Evolutionary conservation across 2,888 invertebrate genomes (phyloP), one percentile per base, ranked within the genome.

Genomic region (Hydriomena furcata): DNA sequence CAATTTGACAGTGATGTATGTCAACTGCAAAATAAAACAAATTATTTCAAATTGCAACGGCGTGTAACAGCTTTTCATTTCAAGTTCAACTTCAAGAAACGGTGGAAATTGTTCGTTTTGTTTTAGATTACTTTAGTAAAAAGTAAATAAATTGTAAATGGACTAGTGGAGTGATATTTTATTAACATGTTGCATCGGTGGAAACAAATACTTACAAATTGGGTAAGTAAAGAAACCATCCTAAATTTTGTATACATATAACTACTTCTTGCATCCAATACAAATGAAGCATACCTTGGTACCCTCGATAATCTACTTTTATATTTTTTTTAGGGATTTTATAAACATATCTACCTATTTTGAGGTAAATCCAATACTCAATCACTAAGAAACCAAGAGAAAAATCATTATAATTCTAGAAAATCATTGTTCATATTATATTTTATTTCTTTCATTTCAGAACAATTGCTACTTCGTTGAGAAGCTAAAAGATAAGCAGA

Each of bases 401-500:
- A n/a, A n/a, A n/a, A n/a, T n/a, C n/a, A n/a, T n/a, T n/a, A n/a
- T n/a, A n/a, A n/a, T n/a, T n/a, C n/a, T n/a, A n/a, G n/a, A n/a
- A n/a, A n/a, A n/a, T n/a, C n/a, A n/a, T n/a, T n/a, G n/a, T n/a
- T n/a, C n/a, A n/a, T n/a, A 2, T 30, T 1, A 11, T 24, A 5
- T 4, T 10, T 23, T 32, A 7, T 5, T 24, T 7, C 10, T 10
- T 31, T 24, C 31, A 23, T 60, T 57, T 41, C 76, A 92, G 92
- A 81, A 91, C 54, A 91, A 91, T 60, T 92, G 91, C 65, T 88
- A 87, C 58, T 82, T 79, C 55, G 74, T 69, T 46, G 76, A 80
- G 60, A 66, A 52, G 25, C 65, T 61, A 17, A 66, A 71, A 56
- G 66, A 68, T 57, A 71, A 73, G 17, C 61, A 69, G 34, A 59